A percentile compares a stretch with the other conserved stretches of the same genome.
These are phyloP conservation scores for Harpalus rufipes DNA, from an alignment of 2,888 invertebrate genomes.

Conservation along the genomic window DNA sequence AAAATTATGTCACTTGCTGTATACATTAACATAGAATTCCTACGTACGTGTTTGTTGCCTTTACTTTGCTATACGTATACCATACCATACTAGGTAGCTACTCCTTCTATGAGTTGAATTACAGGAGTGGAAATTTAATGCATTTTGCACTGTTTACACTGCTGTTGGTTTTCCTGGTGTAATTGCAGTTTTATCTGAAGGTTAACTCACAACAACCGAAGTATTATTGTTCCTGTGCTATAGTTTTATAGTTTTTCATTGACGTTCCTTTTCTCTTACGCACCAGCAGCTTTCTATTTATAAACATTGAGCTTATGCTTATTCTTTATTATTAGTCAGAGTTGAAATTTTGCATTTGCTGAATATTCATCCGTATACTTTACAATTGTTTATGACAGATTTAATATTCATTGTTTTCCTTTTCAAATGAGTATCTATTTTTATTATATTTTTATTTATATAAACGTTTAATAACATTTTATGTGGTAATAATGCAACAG, in stretches of 20 bases:
- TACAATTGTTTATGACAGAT: not conserved
- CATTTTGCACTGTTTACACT: not conserved
- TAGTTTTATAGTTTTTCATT: constrained; percentile 60
- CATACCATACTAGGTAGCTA: not conserved
- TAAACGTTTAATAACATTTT: too few species aligned
- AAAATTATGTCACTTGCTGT: not conserved
- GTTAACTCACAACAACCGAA: constrained; percentile 13
- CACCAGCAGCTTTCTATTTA: constrained; percentile 41
- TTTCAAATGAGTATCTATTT: too few species aligned
- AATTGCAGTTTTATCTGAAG: constrained; percentile 36
- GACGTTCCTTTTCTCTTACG: constrained; percentile 52
- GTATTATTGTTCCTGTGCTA: constrained; percentile 40
- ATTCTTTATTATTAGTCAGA: constrained; percentile 12
- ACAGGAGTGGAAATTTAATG: not conserved
- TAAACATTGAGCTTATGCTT: constrained; percentile 5
- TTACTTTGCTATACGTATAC: not conserved
- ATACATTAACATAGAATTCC: constrained; percentile 18
- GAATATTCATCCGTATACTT: not conserved
- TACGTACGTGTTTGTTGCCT: not conserved
- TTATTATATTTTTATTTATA: too few species aligned
- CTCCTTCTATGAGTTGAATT: not conserved
- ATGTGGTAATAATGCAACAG: too few species aligned
- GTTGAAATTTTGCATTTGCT: not conserved
- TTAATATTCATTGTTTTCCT: not conserved
- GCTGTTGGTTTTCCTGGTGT: not conserved